A percentile compares a stretch with the other conserved stretches of the same genome.
Conservation (phyloP, 2,888 invertebrate genomes). For the Eueremaeus valkanovi region DNA sequence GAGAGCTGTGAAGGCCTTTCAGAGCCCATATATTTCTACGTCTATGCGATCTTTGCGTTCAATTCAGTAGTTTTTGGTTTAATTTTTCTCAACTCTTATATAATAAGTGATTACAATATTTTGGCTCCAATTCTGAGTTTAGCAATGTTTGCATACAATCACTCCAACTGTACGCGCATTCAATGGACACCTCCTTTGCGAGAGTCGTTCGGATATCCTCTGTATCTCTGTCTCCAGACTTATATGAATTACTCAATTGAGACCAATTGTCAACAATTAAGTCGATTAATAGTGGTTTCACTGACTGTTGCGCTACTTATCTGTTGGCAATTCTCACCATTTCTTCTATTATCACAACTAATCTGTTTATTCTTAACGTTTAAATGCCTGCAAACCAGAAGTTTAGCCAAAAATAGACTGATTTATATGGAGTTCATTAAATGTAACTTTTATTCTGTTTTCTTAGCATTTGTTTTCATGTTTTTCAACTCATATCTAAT, state of each 20-base stretch:
- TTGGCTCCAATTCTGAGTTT: background rate
- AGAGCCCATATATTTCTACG: conserved; percentile 75
- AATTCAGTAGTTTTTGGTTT: conserved; percentile 67
- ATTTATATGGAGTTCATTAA: background rate
- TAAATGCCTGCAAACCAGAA: conserved; percentile 1
- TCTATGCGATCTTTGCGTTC: conserved; percentile 69
- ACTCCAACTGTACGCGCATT: conserved; percentile 62
- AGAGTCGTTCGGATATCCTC: conserved; percentile 79
- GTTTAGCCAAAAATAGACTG: background rate
- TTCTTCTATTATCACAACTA: conserved; percentile 39
- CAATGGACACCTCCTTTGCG: conserved; percentile 81
- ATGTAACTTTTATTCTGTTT: conserved; percentile 15
- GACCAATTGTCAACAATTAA: background rate
- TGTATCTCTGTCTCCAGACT: conserved; percentile 61
- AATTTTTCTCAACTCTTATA: conserved; percentile 58
- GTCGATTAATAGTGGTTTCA: background rate
- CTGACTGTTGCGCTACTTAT: conserved; percentile 9
- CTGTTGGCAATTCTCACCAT: conserved; percentile 41
- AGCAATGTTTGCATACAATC: conserved; percentile 37
- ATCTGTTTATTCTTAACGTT: conserved; percentile 23
- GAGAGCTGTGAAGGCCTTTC: conserved; percentile 70
- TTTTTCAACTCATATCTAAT: conserved; percentile 20
- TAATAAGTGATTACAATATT: background rate
- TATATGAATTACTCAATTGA: conserved; percentile 1
- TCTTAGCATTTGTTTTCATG: conserved; percentile 1